Base-by-base conservation (phyloP, 2,797 vertebrate species). In the Tokudaia tokunoshimensis region DNA sequence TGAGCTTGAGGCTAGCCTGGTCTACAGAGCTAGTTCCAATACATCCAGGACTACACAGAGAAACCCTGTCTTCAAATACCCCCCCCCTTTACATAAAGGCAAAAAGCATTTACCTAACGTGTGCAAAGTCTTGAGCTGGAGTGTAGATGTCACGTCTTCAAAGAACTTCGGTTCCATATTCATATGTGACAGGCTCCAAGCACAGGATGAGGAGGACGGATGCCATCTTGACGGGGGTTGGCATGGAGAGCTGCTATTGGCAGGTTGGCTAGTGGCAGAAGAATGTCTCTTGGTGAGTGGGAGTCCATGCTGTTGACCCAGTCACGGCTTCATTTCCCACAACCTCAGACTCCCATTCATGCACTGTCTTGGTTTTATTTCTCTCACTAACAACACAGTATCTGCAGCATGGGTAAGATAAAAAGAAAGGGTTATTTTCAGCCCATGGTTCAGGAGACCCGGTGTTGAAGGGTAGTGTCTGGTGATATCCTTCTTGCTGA, bases 151-250 rank as follows among this genome's bases (percentile, higher is more conserved):
- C 52, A 70, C 10, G 50, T n/a, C 82, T 65, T 84, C 82, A 84
- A 31, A 84, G 82, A 34, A 47, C 63, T 70, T 86, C 37, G 17
- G 31, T n/a, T 67, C 82, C 59, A 44, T 19, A 17, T 6, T 84
- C 41, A 47, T 29, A 44, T 31, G 11, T 34, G 82, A 20, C 26
- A 11, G 57, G 82, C 59, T 63, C 82, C 63, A 47, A 67, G 41
- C 17, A 50, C 83, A 65, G 82, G 1, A 19, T 50, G 52, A 84
- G 83, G 76, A 44, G 83, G 76, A 44, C 26, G 1, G 72, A 37
- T 10, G 63, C 1, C 31, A 70, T 22, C 4, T 0, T 15, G 44
- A 37, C 29, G 17, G 72, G 20, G 26, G 6, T 1, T 6, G 20
- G 47, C 89, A 10, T 3, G 20, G 34, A 34, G 31, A 65, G 44